Evolutionary conservation across 2,797 vertebrate genomes (phyloP), one percentile per base, ranked within the genome.

Genomic region (Melanotaenia nigrans): DNA sequence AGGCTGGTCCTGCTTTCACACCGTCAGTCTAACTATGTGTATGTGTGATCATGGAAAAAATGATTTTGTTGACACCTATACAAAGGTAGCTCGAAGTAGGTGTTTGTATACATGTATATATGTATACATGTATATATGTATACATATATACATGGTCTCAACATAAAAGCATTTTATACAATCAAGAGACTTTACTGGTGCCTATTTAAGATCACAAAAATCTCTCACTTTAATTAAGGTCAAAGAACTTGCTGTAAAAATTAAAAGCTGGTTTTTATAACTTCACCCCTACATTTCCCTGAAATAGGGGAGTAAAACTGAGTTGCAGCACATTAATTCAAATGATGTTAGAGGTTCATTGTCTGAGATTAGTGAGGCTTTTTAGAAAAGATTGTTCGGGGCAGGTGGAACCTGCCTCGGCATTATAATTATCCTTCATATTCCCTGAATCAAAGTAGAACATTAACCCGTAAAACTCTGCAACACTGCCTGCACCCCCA

Each of bases 301-400:
- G 36, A 38, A 38, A 18, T 12, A 35, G 33, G 33, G 8, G 14
- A 2, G 20, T 25, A n/a, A 13, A 71, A 56, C 14, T 16, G 4
- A 76, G 40, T 74, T 28, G 2, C 24, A 61, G 36, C 22, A 18
- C 60, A 71, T 78, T 6, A 32, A 75, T 74, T 80, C 25, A 61
- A 67, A 64, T 68, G 3, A 38, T 65, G 35, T 53, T 47, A 10
- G 72, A 78, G 65, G 76, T 75, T 73, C 65, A 57, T 12, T 8
- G 66, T 62, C 47, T 78, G 70, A 70, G 79, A 88, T 82, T 64
- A 82, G 57, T 38, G 53, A 60, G 65, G 65, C 57, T 70, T 76
- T 75, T 78, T 54, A 35, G 60, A 71, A n/a, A 57, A 45, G 56
- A 74, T 24, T 53, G 28, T 30, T 30, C 28, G 36, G 20, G 33